Percentiles rank a stretch among this genome's conserved stretches.
Conservation (phyloP, 37 sponge, comb jelly and placozoan genomes). For the Mnemiopsis leidyi region DNA sequence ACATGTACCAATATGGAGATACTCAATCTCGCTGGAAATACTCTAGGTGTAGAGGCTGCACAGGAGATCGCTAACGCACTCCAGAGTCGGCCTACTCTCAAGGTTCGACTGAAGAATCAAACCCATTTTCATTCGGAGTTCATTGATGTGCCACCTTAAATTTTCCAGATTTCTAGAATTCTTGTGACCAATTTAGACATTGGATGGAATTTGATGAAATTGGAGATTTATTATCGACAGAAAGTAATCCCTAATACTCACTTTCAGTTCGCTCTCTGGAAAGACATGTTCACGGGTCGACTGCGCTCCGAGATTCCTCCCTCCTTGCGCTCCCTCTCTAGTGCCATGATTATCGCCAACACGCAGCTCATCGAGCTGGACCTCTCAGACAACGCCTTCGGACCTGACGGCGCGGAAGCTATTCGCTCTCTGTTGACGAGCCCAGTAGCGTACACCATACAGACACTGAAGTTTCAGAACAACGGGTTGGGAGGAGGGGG, state of each 20-base stretch:
- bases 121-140: too few species aligned
- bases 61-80: slow-evolving; percentile 83
- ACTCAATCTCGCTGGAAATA: slow-evolving; percentile 88
- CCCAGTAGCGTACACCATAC: slow-evolving; percentile 79
- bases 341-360: slow-evolving; percentile 78
- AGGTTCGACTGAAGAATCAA: slow-evolving; percentile 55
- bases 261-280: slow-evolving; percentile 81
- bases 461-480: slow-evolving; percentile 89
- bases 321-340: slow-evolving; percentile 77
- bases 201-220: too few species aligned
- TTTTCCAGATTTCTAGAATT: neutral
- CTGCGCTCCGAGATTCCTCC: slow-evolving; percentile 89
- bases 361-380: slow-evolving; percentile 87
- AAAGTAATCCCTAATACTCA: neutral
- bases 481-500: slow-evolving; percentile 90
- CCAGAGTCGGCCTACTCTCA: slow-evolving; percentile 69
- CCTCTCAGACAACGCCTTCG: slow-evolving; percentile 98
- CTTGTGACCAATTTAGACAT: neutral
- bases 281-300: slow-evolving; percentile 96
- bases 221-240: too few species aligned
- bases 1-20: slow-evolving; percentile 71
- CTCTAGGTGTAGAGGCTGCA: slow-evolving; percentile 87
- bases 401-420: slow-evolving; percentile 89
- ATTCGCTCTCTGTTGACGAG: slow-evolving; percentile 79
- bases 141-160: neutral